Percentiles rank a stretch among this genome's conserved stretches.
phyloP scores from a whole-genome alignment of 2,888 invertebrate genomes.

The Lymantria dispar region DNA sequence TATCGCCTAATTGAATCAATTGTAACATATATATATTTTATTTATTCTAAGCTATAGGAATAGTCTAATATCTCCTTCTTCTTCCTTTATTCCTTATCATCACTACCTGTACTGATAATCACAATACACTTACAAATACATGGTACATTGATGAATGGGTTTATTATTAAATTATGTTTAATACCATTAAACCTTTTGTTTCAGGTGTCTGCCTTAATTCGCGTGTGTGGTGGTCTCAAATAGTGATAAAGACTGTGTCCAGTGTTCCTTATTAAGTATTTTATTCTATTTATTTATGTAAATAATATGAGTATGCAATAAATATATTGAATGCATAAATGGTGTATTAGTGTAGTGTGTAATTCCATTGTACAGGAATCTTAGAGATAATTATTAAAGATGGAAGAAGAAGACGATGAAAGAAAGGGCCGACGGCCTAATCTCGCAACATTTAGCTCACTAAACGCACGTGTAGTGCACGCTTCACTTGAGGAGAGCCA shows the following conservation, averaged over 20 bases:
- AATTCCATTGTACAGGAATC: constrained; percentile 40
- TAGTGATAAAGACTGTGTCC: constrained; percentile 81
- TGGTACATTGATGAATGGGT: not conserved
- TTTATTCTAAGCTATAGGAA: constrained; percentile 44
- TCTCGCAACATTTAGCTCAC: constrained; percentile 61
- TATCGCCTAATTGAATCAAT: too few species aligned
- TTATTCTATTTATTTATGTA: constrained; percentile 56
- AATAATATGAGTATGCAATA: constrained; percentile 62
- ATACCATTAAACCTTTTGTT: constrained; percentile 55
- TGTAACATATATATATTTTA: not conserved
- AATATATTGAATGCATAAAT: constrained; percentile 61
- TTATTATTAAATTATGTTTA: not conserved
- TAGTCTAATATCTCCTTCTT: not conserved
- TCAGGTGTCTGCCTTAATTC: constrained; percentile 63
- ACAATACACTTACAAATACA: constrained; percentile 6
- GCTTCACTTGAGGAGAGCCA: constrained; percentile 65
- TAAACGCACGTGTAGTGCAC: constrained; percentile 63
- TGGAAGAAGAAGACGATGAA: constrained; percentile 77
- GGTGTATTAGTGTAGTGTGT: constrained; percentile 65
- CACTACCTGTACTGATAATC: constrained; percentile 11
- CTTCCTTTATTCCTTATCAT: constrained; percentile 16
- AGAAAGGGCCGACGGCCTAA: constrained; percentile 60
- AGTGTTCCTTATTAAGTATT: constrained; percentile 76
- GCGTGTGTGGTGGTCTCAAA: constrained; percentile 68
- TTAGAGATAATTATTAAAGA: constrained; percentile 48